Percentiles rank a stretch among this genome's conserved stretches.
phyloP scores from a whole-genome alignment of 2,113 vertebrate species.

The Odontophorus gujanensis region DNA sequence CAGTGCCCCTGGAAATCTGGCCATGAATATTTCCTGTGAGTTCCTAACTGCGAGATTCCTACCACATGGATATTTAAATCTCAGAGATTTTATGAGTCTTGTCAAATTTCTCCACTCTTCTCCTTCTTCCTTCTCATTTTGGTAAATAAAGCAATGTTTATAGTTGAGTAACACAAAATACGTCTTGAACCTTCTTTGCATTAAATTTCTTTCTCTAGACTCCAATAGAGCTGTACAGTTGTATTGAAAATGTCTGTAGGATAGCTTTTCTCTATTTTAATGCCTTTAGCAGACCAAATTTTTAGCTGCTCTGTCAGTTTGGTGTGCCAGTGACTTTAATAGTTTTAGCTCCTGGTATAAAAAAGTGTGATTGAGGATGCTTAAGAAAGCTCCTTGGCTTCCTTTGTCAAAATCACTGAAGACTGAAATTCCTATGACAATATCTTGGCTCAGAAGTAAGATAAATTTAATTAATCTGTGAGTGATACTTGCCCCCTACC shows the following conservation, averaged over 20 bases:
- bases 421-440: neutral
- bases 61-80: neutral
- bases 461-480: neutral
- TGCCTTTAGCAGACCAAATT: neutral
- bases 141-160: neutral
- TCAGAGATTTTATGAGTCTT: neutral
- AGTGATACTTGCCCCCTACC: neutral
- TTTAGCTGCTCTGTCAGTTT: neutral
- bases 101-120: neutral
- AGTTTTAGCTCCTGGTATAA: neutral
- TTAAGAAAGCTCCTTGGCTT: neutral
- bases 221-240: neutral
- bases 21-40: neutral
- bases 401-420: neutral
- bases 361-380: neutral
- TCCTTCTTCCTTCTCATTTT: neutral
- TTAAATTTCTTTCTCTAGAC: neutral
- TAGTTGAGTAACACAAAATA: neutral
- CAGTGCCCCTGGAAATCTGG: neutral
- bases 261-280: slow-evolving; percentile 11
- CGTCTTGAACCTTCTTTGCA: neutral
- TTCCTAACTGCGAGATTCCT: neutral
- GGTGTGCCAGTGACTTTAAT: neutral
- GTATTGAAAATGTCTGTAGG: neutral
- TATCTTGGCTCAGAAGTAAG: neutral